Conservation (phyloP, 2,888 invertebrate genomes). For the Caenorhabditis imperialis region DNA sequence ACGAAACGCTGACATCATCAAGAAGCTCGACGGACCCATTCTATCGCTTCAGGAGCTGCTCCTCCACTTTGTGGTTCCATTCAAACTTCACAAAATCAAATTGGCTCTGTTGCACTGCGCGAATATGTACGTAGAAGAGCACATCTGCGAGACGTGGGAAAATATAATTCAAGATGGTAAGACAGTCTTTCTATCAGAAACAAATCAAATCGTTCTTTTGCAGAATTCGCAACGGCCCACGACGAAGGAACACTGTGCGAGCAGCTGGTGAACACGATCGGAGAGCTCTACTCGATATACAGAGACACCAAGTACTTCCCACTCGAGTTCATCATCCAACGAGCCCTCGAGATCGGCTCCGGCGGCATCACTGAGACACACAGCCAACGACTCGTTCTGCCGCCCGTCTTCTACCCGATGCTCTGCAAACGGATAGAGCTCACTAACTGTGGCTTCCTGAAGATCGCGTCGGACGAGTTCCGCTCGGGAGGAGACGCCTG, state of each 20-base stretch:
- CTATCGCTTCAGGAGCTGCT: conserved; percentile 58
- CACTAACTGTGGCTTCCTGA: conserved; percentile 56
- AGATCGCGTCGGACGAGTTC: conserved; percentile 62
- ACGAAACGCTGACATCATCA: conserved; percentile 29
- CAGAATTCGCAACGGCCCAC: conserved; percentile 22
- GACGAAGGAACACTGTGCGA: conserved; percentile 35
- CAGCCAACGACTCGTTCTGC: conserved; percentile 22
- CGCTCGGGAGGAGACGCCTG: conserved; percentile 67
- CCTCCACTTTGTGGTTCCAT: conserved; percentile 59
- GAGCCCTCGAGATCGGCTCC: conserved; percentile 61
- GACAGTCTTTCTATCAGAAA: not conserved
- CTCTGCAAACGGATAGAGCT: conserved; percentile 59
- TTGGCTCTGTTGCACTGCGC: conserved; percentile 94
- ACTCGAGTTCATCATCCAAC: conserved; percentile 65
- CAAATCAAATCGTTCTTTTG: not conserved
- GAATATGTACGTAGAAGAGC: conserved; percentile 89
- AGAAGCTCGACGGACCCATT: conserved; percentile 54
- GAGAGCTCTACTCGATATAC: conserved; percentile 54
- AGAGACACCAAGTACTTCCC: conserved; percentile 65
- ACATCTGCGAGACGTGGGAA: conserved; percentile 93
- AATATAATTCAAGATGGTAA: conserved; percentile 83
- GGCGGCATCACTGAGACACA: conserved; percentile 33
- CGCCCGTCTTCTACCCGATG: conserved; percentile 48
- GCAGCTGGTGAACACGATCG: conserved; percentile 34
- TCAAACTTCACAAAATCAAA: conserved; percentile 85